A percentile compares a stretch with the other conserved stretches of the same genome.
These are phyloP conservation scores for Metopia argyrocephala DNA, from an alignment of 2,888 invertebrate genomes.

Conservation along the genomic window DNA sequence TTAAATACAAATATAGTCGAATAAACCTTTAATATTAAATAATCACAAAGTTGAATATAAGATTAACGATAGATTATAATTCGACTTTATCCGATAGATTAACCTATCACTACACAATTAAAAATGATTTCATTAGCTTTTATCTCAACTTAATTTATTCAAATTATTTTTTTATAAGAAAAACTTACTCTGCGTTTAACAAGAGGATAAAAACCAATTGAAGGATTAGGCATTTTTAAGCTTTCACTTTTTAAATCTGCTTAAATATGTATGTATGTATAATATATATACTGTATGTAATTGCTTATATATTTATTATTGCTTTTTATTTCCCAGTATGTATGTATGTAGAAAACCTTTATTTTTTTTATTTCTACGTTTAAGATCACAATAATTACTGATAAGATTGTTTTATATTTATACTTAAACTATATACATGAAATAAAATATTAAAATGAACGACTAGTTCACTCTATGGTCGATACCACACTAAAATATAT, in stretches of 20 bases:
- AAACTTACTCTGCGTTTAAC: conserved; percentile 72
- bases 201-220: conserved; percentile 72
- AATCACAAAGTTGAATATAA: no score
- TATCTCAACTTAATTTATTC: background rate
- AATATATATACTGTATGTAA: no score
- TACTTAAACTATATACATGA: background rate
- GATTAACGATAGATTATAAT: no score
- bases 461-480: conserved; percentile 65
- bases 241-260: background rate
- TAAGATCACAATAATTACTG: conserved; percentile 9
- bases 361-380: conserved; percentile 12
- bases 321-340: no score
- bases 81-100: no score
- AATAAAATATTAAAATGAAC: conserved; percentile 1
- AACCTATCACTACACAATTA: no score
- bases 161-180: conserved; percentile 18
- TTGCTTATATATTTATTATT: no score
- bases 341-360: no score
- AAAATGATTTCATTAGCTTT: background rate
- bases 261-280: conserved; percentile 7
- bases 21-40: no score
- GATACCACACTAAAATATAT: conserved; percentile 71
- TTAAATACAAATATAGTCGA: no score
- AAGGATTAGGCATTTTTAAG: conserved; percentile 72
- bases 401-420: conserved; percentile 32